Conservation (phyloP, 2,888 invertebrate genomes). For the Mellilla xanthometata region DNA sequence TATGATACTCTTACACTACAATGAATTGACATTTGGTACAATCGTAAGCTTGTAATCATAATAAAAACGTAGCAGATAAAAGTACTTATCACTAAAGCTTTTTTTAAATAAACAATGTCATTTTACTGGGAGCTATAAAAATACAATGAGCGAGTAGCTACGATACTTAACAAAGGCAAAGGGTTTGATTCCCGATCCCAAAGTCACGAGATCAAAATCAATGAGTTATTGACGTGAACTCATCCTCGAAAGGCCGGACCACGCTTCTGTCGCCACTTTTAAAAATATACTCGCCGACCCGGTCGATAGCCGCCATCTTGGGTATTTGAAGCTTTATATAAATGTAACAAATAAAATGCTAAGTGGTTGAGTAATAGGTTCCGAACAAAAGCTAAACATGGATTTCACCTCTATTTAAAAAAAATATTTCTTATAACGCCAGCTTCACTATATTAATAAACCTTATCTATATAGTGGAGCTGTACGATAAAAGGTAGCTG, state of each 20-base stretch:
- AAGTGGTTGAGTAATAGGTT: conserved; percentile 2
- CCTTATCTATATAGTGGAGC: no score
- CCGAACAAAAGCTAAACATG: conserved; percentile 6
- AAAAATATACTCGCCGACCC: background rate
- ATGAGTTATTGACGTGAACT: conserved; percentile 13
- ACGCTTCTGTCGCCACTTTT: background rate
- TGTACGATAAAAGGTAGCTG: conserved; percentile 17
- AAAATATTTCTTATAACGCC: conserved; percentile 20
- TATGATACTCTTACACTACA: no score
- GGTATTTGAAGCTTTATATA: conserved; percentile 1
- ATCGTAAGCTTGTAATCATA: no score
- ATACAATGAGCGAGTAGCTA: no score
- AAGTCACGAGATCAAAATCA: conserved; percentile 13
- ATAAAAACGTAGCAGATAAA: no score
- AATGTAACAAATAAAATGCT: no score
- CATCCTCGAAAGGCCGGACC: conserved; percentile 4
- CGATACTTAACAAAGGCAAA: conserved; percentile 13
- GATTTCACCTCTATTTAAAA: no score
- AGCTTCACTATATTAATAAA: conserved; percentile 24
- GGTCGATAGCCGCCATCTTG: conserved; percentile 1
- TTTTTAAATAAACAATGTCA: no score
- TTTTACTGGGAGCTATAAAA: background rate
- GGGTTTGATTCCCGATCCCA: conserved; percentile 13
- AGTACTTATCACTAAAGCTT: no score
- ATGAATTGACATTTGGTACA: no score